Evolutionary conservation across 2,888 invertebrate species (phyloP).

Genomic region (Chelonus formosanus): DNA sequence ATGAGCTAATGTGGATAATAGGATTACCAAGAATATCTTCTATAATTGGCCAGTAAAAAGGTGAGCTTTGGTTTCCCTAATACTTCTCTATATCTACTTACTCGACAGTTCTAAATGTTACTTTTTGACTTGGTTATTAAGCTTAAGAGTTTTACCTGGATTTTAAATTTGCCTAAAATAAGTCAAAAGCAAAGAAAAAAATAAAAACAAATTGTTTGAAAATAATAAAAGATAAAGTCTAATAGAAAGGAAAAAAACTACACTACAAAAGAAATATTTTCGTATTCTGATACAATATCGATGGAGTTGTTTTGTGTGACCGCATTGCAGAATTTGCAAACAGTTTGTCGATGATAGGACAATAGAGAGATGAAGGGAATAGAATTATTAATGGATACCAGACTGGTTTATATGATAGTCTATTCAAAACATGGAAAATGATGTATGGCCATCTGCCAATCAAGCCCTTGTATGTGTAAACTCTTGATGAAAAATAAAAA

Average conservation of each 20-base stretch:
- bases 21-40: constrained; percentile 62
- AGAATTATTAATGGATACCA: constrained; percentile 47
- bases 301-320: constrained; percentile 41
- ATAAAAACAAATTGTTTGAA: not conserved
- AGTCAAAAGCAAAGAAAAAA: constrained; percentile 4
- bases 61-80: constrained; percentile 58
- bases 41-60: constrained; percentile 64
- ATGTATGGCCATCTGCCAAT: constrained; percentile 50
- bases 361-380: constrained; percentile 38
- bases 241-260: not conserved
- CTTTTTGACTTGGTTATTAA: constrained; percentile 46
- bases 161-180: constrained; percentile 41
- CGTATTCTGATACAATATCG: constrained; percentile 6
- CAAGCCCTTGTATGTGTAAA: constrained; percentile 31
- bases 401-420: constrained; percentile 35
- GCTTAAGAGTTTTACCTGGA: constrained; percentile 57
- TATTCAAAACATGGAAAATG: constrained; percentile 47
- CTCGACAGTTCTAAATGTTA: constrained; percentile 22
- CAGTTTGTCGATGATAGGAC: constrained; percentile 44
- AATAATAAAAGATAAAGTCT: constrained; percentile 7
- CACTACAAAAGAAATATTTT: constrained; percentile 4
- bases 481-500: constrained; percentile 32
- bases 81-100: constrained; percentile 34
- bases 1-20: constrained; percentile 65
- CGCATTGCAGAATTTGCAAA: constrained; percentile 34